phyloP scores from a whole-genome alignment of 2,888 invertebrate species.

The Cantharis rufa region DNA sequence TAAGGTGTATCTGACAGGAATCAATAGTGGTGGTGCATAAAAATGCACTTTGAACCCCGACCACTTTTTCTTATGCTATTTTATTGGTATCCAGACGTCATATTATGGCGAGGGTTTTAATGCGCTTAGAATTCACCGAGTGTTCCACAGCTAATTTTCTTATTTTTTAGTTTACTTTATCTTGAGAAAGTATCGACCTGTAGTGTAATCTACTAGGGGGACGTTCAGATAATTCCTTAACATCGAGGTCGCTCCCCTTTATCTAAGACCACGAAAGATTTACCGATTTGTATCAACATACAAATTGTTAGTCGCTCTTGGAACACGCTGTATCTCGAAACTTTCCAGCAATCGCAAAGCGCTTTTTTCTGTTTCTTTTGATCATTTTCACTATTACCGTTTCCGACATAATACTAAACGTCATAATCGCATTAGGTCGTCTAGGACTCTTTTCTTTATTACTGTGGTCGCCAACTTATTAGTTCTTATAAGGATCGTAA shows the following conservation, averaged over 20 bases:
- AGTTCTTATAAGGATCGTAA: constrained; percentile 35
- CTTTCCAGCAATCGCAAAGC: background rate
- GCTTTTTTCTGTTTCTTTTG: constrained; percentile 8
- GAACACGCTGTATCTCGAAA: background rate
- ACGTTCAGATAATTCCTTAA: background rate
- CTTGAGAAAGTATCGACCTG: background rate
- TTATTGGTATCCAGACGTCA: background rate
- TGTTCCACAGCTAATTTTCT: background rate
- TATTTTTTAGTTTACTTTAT: background rate
- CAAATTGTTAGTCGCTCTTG: background rate
- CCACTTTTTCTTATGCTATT: background rate
- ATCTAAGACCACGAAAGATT: background rate
- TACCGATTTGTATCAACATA: background rate
- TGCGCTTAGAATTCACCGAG: background rate
- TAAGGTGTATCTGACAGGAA: background rate
- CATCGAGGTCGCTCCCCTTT: background rate
- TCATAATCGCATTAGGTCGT: constrained; percentile 35
- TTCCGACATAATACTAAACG: constrained; percentile 33
- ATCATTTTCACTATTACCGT: constrained; percentile 27
- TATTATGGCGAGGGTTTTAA: background rate
- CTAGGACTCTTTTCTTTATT: constrained; percentile 31
- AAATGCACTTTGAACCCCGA: background rate
- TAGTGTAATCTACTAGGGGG: background rate
- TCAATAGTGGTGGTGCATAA: background rate
- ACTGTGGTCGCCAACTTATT: constrained; percentile 35